Evolutionary conservation across 2,888 invertebrate species (phyloP).

Genomic region (Chrysina gloriosa): DNA sequence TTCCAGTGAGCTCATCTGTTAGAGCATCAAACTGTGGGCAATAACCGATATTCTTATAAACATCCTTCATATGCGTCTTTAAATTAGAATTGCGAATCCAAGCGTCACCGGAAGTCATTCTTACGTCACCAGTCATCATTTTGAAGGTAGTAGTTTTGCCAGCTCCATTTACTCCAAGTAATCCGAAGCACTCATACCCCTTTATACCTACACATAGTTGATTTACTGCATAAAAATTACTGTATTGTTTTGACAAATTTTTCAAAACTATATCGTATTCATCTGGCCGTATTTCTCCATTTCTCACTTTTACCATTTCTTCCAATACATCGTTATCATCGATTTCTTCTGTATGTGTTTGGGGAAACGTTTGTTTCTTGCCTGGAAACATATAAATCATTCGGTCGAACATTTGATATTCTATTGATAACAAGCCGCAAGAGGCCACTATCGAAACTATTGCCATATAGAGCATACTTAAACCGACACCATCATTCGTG

Average conservation of each 20-base stretch:
- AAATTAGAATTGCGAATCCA: constrained; percentile 67
- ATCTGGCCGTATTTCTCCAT: constrained; percentile 57
- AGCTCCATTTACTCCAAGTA: constrained; percentile 85
- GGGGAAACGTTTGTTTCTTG: constrained; percentile 11
- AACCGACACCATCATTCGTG: constrained; percentile 76
- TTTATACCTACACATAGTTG: constrained; percentile 70
- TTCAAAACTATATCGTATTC: constrained; percentile 71
- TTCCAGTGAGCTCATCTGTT: constrained; percentile 68
- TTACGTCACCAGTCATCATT: constrained; percentile 88
- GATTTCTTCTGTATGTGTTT: constrained; percentile 53
- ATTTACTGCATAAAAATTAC: constrained; percentile 80
- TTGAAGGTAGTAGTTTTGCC: constrained; percentile 92
- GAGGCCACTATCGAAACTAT: constrained; percentile 71
- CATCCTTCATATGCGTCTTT: constrained; percentile 68
- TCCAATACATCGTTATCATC: constrained; percentile 68
- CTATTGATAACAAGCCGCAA: constrained; percentile 72
- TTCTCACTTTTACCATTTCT: constrained; percentile 67
- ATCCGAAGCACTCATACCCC: constrained; percentile 80
- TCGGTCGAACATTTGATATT: constrained; percentile 70
- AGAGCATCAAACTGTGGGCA: constrained; percentile 72
- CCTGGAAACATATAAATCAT: constrained; percentile 59
- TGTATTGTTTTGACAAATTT: constrained; percentile 79
- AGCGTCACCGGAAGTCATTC: constrained; percentile 77
- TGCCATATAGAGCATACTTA: constrained; percentile 73
- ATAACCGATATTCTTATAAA: constrained; percentile 70